Evolutionary conservation across 2,113 vertebrate genomes (phyloP), one percentile per base, ranked within the genome.

Genomic region (Macaca fascicularis): DNA sequence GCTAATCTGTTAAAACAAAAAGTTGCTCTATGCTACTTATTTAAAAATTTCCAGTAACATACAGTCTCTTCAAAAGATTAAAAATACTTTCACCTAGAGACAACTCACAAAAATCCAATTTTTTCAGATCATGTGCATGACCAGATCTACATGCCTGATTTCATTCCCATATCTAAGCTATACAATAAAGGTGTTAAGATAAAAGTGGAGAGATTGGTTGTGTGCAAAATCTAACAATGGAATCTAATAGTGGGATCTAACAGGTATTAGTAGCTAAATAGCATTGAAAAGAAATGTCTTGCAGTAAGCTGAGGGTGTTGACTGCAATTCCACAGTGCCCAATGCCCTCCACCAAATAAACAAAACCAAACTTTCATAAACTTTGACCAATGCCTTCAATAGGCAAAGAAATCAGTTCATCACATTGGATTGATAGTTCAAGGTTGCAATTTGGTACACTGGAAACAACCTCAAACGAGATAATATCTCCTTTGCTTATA

Each of bases 41-140:
- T 96, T 85, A 67, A 69, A 95, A 93, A 55, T 86, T 86, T 92
- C 84, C 35, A 61, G 89, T 88, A 88, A 91, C 86, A 69, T 2
- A 48, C 22, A 86, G 83, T 2, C 35, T 87, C 30, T 89, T 79
- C 40, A 93, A 86, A 95, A 83, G 40, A 79, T 27, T 74, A 4
- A 96, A 96, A 92, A 83, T 95, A 2, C 0, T 92, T 92, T 84
- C 6, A 14, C 30, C 16, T 52, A 40, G 43, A 74, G n/a, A 4
- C 8, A 67, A 67, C 3, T 45, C 10, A 87, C 23, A 79, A 61
- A 75, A 80, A 90, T 82, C 5, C 8, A 59, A 3, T 16, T 38
- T 52, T 95, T 75, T 89, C 14, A 70, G 22, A 38, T 48, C 8
- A 2, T 25, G 5, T 8, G 10, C 22, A 38, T 78, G 6, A 40